phyloP scores from a whole-genome alignment of 2,113 vertebrate genomes.

The Reinhardtius hippoglossoides region DNA sequence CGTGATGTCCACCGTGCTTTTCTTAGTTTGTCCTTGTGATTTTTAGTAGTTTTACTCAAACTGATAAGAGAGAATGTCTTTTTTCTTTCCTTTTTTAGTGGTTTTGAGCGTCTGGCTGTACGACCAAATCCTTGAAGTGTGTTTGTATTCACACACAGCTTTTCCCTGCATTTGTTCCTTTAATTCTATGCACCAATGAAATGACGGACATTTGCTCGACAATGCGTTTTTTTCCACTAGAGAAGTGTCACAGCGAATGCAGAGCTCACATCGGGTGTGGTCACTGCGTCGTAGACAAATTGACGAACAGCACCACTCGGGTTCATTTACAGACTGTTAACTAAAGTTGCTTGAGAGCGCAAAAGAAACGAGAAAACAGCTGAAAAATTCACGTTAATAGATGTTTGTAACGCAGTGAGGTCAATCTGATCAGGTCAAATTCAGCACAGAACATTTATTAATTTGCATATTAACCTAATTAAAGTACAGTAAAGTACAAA shows the following conservation, averaged over 20 bases:
- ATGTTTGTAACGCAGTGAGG: neutral
- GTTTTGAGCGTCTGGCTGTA: slow-evolving; percentile 66
- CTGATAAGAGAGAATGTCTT: slow-evolving; percentile 36
- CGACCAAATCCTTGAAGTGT: slow-evolving; percentile 68
- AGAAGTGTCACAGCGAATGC: slow-evolving; percentile 34
- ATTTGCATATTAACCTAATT: too few species aligned
- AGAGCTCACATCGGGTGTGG: slow-evolving; percentile 22
- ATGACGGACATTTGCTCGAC: slow-evolving; percentile 26
- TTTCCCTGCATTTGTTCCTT: slow-evolving; percentile 47
- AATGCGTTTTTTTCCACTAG: neutral
- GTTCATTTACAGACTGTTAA: too few species aligned
- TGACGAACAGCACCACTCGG: too few species aligned
- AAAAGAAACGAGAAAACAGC: neutral
- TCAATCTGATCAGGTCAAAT: neutral
- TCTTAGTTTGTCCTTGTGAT: slow-evolving; percentile 38
- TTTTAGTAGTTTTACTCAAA: slow-evolving; percentile 46
- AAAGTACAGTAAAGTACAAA: neutral
- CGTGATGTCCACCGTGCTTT: slow-evolving; percentile 45
- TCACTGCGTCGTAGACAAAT: too few species aligned
- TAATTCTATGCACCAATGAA: slow-evolving; percentile 68
- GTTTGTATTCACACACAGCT: slow-evolving; percentile 50
- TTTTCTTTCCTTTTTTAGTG: neutral
- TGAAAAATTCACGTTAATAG: neutral
- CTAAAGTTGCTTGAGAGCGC: neutral
- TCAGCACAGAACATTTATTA: neutral